Evolutionary conservation across 2,113 vertebrate genomes (phyloP), one percentile per base, ranked within the genome.

Genomic region (Pao palembangensis): DNA sequence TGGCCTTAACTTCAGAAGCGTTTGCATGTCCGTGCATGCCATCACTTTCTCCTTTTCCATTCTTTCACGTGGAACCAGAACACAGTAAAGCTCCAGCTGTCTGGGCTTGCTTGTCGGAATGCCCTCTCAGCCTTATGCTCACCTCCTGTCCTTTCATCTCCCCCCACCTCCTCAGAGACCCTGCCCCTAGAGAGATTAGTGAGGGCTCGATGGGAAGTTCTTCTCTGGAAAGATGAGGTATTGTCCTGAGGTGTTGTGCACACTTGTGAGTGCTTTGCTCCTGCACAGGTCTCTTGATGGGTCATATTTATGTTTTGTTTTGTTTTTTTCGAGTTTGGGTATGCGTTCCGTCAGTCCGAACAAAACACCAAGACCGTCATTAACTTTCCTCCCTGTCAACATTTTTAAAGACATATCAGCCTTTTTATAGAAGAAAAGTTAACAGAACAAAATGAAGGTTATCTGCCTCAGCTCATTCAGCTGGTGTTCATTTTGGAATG

Each of bases 71-170:
- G 63, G 64, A 78, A 74, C 58, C 61, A 56, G 71, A 79, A 44
- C 47, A 83, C 79, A 85, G 82, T 77, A 67, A 78, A 51, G 65
- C 64, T 60, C 2, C 71, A 70, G 85, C 76, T 86, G 88, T 84
- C 83, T 71, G 79, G 85, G 79, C 85, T 82, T 88, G 86, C 76
- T 81, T 70, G 61, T 62, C 59, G 83, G 82, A 89, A 88, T 87
- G 85, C 78, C 75, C 75, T 85, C 75, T 75, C 69, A 76, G 75
- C 71, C 73, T 75, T 60, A 63, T 73, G 53, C 76, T 84, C 80
- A 71, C 81, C 79, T 74, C 43, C 48, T 59, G 76, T 69, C 73
- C 80, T 85, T 87, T 88, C 81, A 84, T 87, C 79, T 76, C 54
- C 66, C 58, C 60, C 16, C 43, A 44, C 58, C 67, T 72, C 20